Evolutionary conservation across 2,888 invertebrate genomes (phyloP).

Genomic region (Alviniconcha strummeri): DNA sequence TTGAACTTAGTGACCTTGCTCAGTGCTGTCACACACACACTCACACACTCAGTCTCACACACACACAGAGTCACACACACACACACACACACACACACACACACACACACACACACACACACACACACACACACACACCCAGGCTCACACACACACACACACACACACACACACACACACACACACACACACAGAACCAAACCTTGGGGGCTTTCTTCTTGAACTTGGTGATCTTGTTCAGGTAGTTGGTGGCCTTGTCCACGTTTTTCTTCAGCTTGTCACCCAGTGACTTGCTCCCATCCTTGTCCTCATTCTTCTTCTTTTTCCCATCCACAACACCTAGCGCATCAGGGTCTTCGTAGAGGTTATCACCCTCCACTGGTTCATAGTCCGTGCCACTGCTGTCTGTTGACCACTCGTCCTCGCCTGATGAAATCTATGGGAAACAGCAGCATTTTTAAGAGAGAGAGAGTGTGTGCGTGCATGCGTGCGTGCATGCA

Average conservation of each 20-base stretch:
- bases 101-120: neutral
- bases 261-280: conserved; percentile 44
- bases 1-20: too few species aligned
- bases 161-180: too few species aligned
- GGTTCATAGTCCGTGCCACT: conserved; percentile 40
- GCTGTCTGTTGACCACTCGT: conserved; percentile 42
- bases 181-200: too few species aligned
- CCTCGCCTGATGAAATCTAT: conserved; percentile 33
- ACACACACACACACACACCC: too few species aligned
- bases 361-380: conserved; percentile 41
- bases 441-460: neutral
- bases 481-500: neutral
- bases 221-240: conserved; percentile 39
- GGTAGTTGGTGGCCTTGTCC: conserved; percentile 38
- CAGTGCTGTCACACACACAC: too few species aligned
- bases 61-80: neutral
- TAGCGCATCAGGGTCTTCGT: conserved; percentile 42
- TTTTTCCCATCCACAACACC: conserved; percentile 18
- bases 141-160: too few species aligned
- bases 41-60: neutral
- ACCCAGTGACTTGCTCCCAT: conserved; percentile 31
- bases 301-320: conserved; percentile 38
- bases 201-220: conserved; percentile 40
- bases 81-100: neutral
- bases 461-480: too few species aligned